Evolutionary conservation across 2,113 vertebrate species (phyloP), one percentile per base, ranked within the genome.

Genomic region (Otocyon megalotis): DNA sequence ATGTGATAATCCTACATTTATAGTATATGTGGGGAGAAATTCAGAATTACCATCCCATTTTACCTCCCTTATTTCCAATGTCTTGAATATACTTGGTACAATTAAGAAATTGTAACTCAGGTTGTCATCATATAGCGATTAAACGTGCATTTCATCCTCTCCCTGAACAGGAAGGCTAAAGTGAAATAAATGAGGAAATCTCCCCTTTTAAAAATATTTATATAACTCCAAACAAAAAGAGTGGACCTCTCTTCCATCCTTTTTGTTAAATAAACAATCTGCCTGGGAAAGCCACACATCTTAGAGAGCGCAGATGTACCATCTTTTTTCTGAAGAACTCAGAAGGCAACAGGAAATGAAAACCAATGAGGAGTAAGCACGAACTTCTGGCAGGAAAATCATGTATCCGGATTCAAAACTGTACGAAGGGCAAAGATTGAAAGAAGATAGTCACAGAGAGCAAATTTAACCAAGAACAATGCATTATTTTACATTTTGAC

Each of bases 281-380:
- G 48, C 50, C 84, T 88, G 76, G 94, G 89, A 94, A 90, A 90
- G 43, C 58, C 43, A 30, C 53, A 84, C 1, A 2, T 76, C 63
- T 94, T 76, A 19, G n/a, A 79, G 84, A 93, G 43, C 60, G 26
- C 80, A 77, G 80, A 93, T 80, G n/a, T 8, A 96, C 54, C 37
- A 91, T 37, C 56, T 91, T 97, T 77, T 95, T 60, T 95, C 90
- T 83, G 32, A 37, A 48, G 93, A 63, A 88, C 80, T 96, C 95
- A 94, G 90, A 93, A 97, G 72, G 76, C 84, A 92, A 94, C 69
- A 97, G 97, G 97, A 97, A 98, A 83, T 96, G 94, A 94, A 92
- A 97, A 97, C 81, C 96, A 96, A 95, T 93, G 92, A 96, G 84
- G 91, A 96, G 84, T 93, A 90, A 96, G 88, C 90, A 76, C 50